Evolutionary conservation across 2,888 invertebrate genomes (phyloP), one percentile per base, ranked within the genome.

Genomic region (Isotomurus palustris): DNA sequence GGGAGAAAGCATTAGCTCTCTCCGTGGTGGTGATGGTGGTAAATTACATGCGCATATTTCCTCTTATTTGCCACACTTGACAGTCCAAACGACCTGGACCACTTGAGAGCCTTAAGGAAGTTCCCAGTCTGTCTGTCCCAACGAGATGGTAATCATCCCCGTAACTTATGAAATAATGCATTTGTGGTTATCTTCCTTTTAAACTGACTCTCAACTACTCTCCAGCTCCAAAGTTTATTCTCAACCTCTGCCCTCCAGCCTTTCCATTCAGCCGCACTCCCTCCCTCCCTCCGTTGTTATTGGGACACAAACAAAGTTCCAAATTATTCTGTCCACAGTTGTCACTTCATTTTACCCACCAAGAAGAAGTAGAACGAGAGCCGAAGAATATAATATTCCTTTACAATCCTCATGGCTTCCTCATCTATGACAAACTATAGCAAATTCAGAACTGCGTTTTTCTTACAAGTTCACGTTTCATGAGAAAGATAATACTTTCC

Each of bases 41-140:
- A 28, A 47, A 47, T 47, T 47, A 47, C 28, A 47, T 47, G 47
- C 47, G 47, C 47, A 47, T 47, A 47, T 44, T 44, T 22, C n/a
- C n/a, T n/a, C n/a, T n/a, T n/a, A 17, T 47, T 27, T 27, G 28
- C 5, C 25, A 24, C 27, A 47, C 14, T 38, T 38, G 17, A 5
- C n/a, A 19, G n/a, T 4, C 14, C 14, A 38, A 17, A 38, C 32
- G 14, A 32, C 32, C 14, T 32, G 32, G 32, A 32, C n/a, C n/a
- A n/a, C n/a, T n/a, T n/a, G n/a, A n/a, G n/a, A n/a, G n/a, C n/a
- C n/a, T n/a, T n/a, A n/a, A n/a, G n/a, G n/a, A n/a, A n/a, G n/a
- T n/a, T n/a, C n/a, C n/a, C n/a, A n/a, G n/a, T n/a, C n/a, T n/a
- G n/a, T n/a, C n/a, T n/a, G n/a, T n/a, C n/a, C n/a, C n/a, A n/a